A percentile compares a stretch with the other conserved stretches of the same genome.
These are phyloP conservation scores for Rhimphoctona megacephalus DNA, from an alignment of 2,888 invertebrate genomes.

Conservation along the genomic window DNA sequence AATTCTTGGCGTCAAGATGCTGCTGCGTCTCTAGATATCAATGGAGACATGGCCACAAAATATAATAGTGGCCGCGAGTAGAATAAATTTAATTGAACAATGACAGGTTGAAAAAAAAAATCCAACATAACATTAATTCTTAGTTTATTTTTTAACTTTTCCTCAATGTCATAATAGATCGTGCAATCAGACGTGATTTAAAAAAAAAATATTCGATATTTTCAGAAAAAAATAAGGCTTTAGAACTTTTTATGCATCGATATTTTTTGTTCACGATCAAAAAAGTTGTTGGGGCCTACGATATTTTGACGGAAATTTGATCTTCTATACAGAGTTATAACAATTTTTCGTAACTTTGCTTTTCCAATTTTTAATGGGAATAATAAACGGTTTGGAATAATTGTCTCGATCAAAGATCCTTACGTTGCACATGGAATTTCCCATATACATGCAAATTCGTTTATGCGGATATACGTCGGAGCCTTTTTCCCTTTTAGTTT, in stretches of 20 bases:
- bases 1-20: too few species aligned
- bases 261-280: background rate
- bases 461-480: constrained; percentile 21
- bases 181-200: background rate
- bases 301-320: background rate
- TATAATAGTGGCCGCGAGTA: too few species aligned
- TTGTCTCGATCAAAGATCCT: background rate
- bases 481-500: constrained; percentile 30
- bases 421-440: constrained; percentile 13
- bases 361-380: background rate
- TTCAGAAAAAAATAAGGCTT: background rate
- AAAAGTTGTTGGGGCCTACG: background rate
- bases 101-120: background rate
- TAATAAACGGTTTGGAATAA: constrained; percentile 5
- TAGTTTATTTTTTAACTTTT: background rate
- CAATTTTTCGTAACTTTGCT: background rate
- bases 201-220: too few species aligned
- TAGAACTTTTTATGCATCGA: background rate
- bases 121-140: background rate
- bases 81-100: background rate
- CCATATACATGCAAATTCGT: constrained; percentile 34
- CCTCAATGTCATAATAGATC: background rate
- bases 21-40: too few species aligned
- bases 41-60: background rate
- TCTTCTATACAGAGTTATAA: background rate